A percentile compares a stretch with the other conserved stretches of the same genome.
Conservation (phyloP, 2,113 vertebrate species). For the Sclerurus mexicanus region DNA sequence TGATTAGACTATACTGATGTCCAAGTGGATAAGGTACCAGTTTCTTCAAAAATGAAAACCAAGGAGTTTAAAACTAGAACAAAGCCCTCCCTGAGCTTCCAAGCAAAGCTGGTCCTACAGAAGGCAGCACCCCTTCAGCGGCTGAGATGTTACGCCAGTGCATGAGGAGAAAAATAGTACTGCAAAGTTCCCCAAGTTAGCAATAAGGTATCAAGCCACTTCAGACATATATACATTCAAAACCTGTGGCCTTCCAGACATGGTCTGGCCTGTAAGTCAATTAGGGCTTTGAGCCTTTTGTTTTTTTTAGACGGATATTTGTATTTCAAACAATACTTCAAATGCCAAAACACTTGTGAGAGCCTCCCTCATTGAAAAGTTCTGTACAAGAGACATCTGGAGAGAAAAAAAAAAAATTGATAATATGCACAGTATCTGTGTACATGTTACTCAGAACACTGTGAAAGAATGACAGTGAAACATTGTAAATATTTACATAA, state of each 20-base stretch:
- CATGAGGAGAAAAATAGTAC: not conserved
- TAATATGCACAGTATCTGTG: not conserved
- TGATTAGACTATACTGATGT: not conserved
- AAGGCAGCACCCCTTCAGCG: not conserved
- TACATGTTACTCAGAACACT: not conserved
- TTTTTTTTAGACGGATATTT: not conserved
- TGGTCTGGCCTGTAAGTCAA: not conserved
- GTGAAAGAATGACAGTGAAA: not conserved
- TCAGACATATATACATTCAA: not conserved
- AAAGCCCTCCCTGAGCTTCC: not conserved
- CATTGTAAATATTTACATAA: conserved; percentile 15
- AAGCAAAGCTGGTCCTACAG: not conserved
- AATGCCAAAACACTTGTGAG: not conserved
- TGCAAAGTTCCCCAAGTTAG: not conserved
- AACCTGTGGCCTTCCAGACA: not conserved
- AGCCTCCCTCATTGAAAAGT: not conserved
- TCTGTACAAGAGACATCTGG: not conserved
- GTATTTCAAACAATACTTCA: not conserved
- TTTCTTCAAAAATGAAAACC: not conserved
- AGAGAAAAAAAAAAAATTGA: not conserved
- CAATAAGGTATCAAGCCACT: not conserved
- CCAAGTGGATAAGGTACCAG: not conserved
- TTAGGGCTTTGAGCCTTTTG: not conserved
- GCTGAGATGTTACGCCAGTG: not conserved
- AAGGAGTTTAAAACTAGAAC: not conserved